These are phyloP conservation scores for Sesia bembeciformis DNA, from an alignment of 2,888 invertebrate species.

Conservation along the genomic window DNA sequence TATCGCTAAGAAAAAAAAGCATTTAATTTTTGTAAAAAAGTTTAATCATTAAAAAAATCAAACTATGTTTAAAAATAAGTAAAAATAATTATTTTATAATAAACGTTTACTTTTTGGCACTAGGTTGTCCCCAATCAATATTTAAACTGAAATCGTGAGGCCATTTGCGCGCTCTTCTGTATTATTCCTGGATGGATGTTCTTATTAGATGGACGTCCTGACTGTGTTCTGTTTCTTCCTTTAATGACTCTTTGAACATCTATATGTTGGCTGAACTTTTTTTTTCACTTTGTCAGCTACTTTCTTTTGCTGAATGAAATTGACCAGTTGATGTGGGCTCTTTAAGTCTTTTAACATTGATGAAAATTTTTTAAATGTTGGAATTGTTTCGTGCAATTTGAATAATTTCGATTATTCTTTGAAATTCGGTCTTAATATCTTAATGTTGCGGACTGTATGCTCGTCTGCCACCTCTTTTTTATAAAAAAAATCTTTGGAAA, in stretches of 20 bases:
- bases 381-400: not conserved
- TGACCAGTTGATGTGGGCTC: not conserved
- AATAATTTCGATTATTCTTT: slow-evolving; percentile 1
- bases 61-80: not conserved
- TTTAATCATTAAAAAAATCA: not conserved
- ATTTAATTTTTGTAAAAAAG: not conserved
- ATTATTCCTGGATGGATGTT: too few relatives aligned
- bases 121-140: not conserved
- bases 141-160: not conserved
- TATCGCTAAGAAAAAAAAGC: not conserved
- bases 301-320: slow-evolving; percentile 1
- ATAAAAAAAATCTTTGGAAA: not conserved
- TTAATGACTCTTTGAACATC: not conserved
- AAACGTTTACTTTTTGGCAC: not conserved
- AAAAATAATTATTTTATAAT: too few relatives aligned
- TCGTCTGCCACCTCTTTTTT: too few relatives aligned
- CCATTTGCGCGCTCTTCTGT: not conserved
- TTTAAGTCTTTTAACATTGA: not conserved
- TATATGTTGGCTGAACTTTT: slow-evolving; percentile 1
- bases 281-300: not conserved
- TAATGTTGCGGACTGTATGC: too few relatives aligned
- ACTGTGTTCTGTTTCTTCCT: slow-evolving; percentile 1
- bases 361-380: slow-evolving; percentile 1
- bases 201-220: not conserved
- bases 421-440: slow-evolving; percentile 1